These are phyloP conservation scores for Blastobasis adustella DNA, from an alignment of 2,888 invertebrate species.

Conservation along the genomic window DNA sequence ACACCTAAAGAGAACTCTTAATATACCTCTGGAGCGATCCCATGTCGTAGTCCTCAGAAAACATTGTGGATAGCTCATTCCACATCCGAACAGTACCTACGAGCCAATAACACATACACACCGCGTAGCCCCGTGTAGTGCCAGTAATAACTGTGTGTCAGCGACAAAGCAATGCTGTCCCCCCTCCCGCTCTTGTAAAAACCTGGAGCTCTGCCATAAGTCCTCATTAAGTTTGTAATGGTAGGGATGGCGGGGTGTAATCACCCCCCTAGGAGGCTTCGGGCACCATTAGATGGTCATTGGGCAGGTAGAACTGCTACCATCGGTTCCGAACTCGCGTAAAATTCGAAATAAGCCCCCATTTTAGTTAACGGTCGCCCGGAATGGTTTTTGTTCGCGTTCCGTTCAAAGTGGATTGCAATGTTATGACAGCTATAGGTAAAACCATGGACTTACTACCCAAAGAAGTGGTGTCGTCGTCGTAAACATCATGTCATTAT, in stretches of 20 bases:
- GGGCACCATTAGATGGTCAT: conserved; percentile 36
- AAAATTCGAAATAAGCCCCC: background rate
- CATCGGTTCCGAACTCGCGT: background rate
- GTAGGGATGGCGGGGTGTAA: conserved; percentile 28
- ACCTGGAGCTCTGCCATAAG: conserved; percentile 27
- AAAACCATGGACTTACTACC: too few relatives aligned
- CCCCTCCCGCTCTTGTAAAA: background rate
- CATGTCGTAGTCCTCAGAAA: too few relatives aligned
- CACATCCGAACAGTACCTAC: background rate
- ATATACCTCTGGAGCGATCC: background rate
- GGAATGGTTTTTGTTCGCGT: background rate
- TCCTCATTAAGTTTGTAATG: conserved; percentile 47
- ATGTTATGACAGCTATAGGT: too few relatives aligned
- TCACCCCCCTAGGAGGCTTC: conserved; percentile 20
- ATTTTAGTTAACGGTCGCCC: background rate
- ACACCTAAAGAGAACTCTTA: background rate
- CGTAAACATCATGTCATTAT: too few relatives aligned
- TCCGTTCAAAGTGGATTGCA: too few relatives aligned
- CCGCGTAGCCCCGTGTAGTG: background rate
- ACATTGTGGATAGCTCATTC: too few relatives aligned
- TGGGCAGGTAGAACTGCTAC: conserved; percentile 24
- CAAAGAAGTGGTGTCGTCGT: too few relatives aligned
- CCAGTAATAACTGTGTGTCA: background rate
- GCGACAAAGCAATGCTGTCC: background rate
- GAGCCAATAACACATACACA: background rate